phyloP scores from a whole-genome alignment of 1,140 invertebrate genomes.

The Platorchestia sp. region DNA sequence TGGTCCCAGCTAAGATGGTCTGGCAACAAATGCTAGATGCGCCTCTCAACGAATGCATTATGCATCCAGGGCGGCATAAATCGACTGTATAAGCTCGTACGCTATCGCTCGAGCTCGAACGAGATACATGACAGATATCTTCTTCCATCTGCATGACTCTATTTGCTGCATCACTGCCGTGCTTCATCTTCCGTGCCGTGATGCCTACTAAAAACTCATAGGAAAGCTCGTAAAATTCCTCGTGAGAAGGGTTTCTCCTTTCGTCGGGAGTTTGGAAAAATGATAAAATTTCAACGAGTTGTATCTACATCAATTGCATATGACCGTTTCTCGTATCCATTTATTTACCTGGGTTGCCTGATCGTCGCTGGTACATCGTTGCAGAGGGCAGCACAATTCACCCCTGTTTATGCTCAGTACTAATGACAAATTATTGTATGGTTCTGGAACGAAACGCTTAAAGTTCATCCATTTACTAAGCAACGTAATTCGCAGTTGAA shows the following conservation, averaged over 20 bases:
- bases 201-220: neutral
- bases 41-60: slow-evolving; percentile 16
- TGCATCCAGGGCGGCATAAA: slow-evolving; percentile 26
- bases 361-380: neutral
- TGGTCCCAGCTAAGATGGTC: neutral
- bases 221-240: neutral
- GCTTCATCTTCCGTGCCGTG: neutral
- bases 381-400: neutral
- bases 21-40: slow-evolving; percentile 13
- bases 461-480: neutral
- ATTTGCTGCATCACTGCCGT: neutral
- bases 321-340: neutral
- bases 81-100: slow-evolving; percentile 5
- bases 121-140: slow-evolving; percentile 8
- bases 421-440: neutral
- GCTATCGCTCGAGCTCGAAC: slow-evolving; percentile 40
- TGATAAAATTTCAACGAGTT: neutral
- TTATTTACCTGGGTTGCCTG: neutral
- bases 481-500: neutral
- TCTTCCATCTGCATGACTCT: neutral
- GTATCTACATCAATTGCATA: neutral
- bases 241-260: neutral
- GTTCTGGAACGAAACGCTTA: neutral
- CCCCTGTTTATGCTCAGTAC: neutral
- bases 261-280: neutral